These are phyloP conservation scores for Ispidina picta DNA, from an alignment of 2,797 vertebrate genomes.

Conservation along the genomic window DNA sequence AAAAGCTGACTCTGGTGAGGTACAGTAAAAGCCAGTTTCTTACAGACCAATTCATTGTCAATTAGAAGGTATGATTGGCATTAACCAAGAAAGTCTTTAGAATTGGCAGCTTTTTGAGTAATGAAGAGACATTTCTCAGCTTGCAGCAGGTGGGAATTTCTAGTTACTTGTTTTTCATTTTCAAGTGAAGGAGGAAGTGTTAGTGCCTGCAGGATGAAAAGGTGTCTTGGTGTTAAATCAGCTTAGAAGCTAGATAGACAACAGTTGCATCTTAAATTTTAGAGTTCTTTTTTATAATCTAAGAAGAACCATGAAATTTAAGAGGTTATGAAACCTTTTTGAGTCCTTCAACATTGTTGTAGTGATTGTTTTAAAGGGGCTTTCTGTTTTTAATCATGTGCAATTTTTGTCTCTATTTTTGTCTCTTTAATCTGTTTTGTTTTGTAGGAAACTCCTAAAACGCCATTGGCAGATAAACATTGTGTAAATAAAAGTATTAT, in stretches of 20 bases:
- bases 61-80: neutral
- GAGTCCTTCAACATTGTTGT: neutral
- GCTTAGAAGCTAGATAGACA: neutral
- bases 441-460: conserved; percentile 17
- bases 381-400: neutral
- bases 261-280: neutral
- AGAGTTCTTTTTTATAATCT: neutral
- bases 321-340: neutral
- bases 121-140: neutral
- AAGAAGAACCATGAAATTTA: neutral
- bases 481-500: neutral
- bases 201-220: neutral
- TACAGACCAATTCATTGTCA: fast-evolving
- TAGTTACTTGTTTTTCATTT: neutral
- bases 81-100: neutral
- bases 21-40: neutral
- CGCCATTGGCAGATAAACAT: neutral
- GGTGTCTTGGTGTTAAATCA: neutral
- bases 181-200: neutral
- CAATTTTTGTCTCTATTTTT: neutral
- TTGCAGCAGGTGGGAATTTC: neutral
- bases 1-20: neutral
- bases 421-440: neutral
- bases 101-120: neutral
- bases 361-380: neutral